Conservation (phyloP, 2,888 invertebrate species). For the Sceliomorpha sp. region DNA sequence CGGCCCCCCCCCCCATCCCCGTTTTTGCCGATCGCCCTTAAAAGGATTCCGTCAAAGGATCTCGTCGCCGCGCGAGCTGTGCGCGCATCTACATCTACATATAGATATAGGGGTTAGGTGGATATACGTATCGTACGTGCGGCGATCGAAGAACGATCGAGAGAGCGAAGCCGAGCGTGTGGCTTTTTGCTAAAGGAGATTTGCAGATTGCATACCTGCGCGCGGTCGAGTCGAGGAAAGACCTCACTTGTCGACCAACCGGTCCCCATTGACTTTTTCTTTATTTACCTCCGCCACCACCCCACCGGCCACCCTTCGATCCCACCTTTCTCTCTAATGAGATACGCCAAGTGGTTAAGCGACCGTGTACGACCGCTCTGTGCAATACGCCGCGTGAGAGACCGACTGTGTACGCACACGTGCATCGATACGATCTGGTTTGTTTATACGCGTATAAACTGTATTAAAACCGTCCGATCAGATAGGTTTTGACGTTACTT, state of each 20-base stretch:
- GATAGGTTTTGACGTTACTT: too few relatives aligned
- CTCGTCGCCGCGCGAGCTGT: conserved; percentile 22
- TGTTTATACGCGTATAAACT: conserved; percentile 14
- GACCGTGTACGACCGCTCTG: conserved; percentile 43
- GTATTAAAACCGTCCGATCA: neutral
- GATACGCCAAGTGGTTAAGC: conserved; percentile 62
- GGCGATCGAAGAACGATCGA: conserved; percentile 57
- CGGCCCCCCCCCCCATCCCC: too few relatives aligned
- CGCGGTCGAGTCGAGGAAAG: conserved; percentile 72
- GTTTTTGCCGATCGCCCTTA: too few relatives aligned
- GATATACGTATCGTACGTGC: conserved; percentile 27
- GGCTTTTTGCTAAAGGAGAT: conserved; percentile 72
- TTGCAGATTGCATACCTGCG: conserved; percentile 79
- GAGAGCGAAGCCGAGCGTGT: conserved; percentile 60
- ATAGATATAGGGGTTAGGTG: too few relatives aligned
- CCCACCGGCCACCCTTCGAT: conserved; percentile 49
- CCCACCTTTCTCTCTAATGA: conserved; percentile 57
- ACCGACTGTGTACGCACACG: conserved; percentile 35
- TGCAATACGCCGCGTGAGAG: conserved; percentile 54
- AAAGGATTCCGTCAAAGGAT: too few relatives aligned
- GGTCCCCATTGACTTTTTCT: conserved; percentile 78
- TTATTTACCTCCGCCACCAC: conserved; percentile 64
- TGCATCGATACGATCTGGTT: conserved; percentile 29
- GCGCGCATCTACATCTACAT: conserved; percentile 18
- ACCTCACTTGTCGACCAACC: conserved; percentile 79